A percentile compares a stretch with the other conserved stretches of the same genome.
Conservation (phyloP, 1,140 invertebrate species). For the Drosophila hydei region DNA sequence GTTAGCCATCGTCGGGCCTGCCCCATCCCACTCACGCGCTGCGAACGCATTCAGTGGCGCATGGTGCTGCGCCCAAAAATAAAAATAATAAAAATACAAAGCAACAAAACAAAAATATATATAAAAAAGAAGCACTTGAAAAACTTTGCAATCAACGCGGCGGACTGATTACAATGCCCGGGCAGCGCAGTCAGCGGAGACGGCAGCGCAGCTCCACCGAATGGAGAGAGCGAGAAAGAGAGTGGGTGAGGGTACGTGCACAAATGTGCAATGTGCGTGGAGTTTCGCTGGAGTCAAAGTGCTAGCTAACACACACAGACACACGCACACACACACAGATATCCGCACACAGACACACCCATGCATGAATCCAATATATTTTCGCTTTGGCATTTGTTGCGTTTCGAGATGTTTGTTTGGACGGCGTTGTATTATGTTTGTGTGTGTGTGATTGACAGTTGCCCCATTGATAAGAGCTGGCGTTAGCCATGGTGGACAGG, state of each 20-base stretch:
- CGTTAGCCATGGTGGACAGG: neutral
- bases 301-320: constrained; percentile 23
- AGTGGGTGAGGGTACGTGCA: constrained; percentile 11
- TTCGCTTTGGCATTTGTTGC: constrained; percentile 74
- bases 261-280: constrained; percentile 77
- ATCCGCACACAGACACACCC: constrained; percentile 18
- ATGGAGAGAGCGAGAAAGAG: neutral
- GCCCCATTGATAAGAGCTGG: constrained; percentile 53
- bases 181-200: constrained; percentile 43
- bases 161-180: constrained; percentile 71
- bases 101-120: constrained; percentile 4
- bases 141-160: constrained; percentile 79
- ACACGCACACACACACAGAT: constrained; percentile 5
- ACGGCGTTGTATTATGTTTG: constrained; percentile 34
- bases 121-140: constrained; percentile 61
- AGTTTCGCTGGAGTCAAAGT: constrained; percentile 40
- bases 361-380: constrained; percentile 67
- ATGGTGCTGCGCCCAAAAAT: constrained; percentile 46
- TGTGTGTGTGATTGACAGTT: constrained; percentile 68
- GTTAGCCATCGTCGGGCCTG: neutral
- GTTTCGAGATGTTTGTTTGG: constrained; percentile 65
- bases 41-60: constrained; percentile 11
- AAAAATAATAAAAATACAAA: constrained; percentile 28
- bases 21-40: neutral
- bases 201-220: neutral